Evolutionary conservation across 2,113 vertebrate species (phyloP).

Genomic region (Thymallus thymallus): DNA sequence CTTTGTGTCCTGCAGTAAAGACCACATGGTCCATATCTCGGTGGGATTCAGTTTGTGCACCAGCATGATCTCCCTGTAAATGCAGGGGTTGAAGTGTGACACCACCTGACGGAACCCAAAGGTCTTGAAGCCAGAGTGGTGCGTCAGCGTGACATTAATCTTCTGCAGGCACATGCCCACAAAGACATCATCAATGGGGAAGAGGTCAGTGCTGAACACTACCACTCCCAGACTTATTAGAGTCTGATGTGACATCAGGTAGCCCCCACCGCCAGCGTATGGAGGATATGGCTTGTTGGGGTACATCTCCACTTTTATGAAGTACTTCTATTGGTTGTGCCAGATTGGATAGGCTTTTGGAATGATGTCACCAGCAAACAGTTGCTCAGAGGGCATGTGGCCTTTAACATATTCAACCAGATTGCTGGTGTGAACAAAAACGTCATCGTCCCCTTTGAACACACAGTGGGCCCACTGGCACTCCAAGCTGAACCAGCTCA

Average conservation of each 20-base stretch:
- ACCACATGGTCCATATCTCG: too few species aligned
- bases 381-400: slow-evolving; percentile 60
- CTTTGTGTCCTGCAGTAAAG: too few species aligned
- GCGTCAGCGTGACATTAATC: slow-evolving; percentile 65
- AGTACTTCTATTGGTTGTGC: slow-evolving; percentile 74
- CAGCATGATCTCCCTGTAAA: too few species aligned
- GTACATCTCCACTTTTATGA: slow-evolving; percentile 74
- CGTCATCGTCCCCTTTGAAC: slow-evolving; percentile 76
- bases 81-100: too few species aligned
- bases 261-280: slow-evolving; percentile 75
- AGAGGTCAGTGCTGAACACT: slow-evolving; percentile 61
- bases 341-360: slow-evolving; percentile 69
- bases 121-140: slow-evolving; percentile 7
- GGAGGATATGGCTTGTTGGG: slow-evolving; percentile 65
- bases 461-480: slow-evolving; percentile 58
- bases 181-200: slow-evolving; percentile 79
- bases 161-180: slow-evolving; percentile 78
- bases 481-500: slow-evolving; percentile 67
- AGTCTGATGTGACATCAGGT: slow-evolving; percentile 74
- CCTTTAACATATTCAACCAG: slow-evolving; percentile 66
- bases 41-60: too few species aligned
- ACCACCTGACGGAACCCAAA: too few species aligned
- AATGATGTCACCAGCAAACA: slow-evolving; percentile 76
- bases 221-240: slow-evolving; percentile 54
- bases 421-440: slow-evolving; percentile 76